phyloP scores from a whole-genome alignment of 2,113 vertebrate genomes.

The Sus scrofa region T2T-Sscrofa CM000821.6:53916001-53916500 shows the following conservation, averaged over 20 bases:
- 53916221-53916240: slow-evolving; percentile 23
- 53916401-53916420: too few species aligned
- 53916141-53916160: slow-evolving; percentile 23
- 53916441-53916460: neutral
- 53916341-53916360: neutral
- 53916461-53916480: slow-evolving; percentile 62
- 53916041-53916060: slow-evolving; percentile 27
- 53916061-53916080: neutral
- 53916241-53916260: slow-evolving; percentile 24
- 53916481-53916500: slow-evolving; percentile 97
- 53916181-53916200: slow-evolving; percentile 21
- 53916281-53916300: neutral
- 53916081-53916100: neutral
- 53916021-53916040: neutral
- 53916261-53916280: neutral
- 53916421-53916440: neutral
- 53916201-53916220: neutral
- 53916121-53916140: neutral
- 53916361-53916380: neutral
- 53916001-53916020: neutral
- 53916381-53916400: neutral
- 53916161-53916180: neutral
- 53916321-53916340: neutral
- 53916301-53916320: neutral
- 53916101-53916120: neutral